Evolutionary conservation across 2,113 vertebrate genomes (phyloP), one percentile per base, ranked within the genome.

Genomic region (Oncorhynchus nerka): DNA sequence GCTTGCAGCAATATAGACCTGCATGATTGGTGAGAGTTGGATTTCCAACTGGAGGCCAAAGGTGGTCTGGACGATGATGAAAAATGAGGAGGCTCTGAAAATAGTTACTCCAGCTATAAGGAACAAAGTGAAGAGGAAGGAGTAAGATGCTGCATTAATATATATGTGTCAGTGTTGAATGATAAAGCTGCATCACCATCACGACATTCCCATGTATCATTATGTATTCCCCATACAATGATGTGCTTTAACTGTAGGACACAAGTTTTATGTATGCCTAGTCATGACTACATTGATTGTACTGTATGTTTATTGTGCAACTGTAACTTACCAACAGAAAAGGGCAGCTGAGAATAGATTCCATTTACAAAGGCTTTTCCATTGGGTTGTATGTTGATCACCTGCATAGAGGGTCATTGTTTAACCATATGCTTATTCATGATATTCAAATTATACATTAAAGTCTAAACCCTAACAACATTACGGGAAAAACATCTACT

Each of bases 1-100:
- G 81, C 90, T 89, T 76, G 94, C 75, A 4, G 59, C 79, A 73
- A 97, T 70, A 62, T 89, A 92, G 26, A 94, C 75, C 85, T 97
- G 96, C 95, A 97, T 93, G 28, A 92, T 0, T 0, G 97, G 96
- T 7, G 70, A 71, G 6, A 95, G 81, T 84, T 97, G 96, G 0
- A 95, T 76, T 79, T 92, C 90, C 75, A 97, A 3, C 78, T 92
- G 92, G 57, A 96, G 22, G 0, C 95, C 95, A 4, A 93, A 69
- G 19, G 81, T 86, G 0, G 93, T 93, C n/a, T 94, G 81, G 1
- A 95, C 76, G 15, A 95, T 70, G 51, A 95, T 7, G 90, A 93
- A 95, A 91, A 94, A 96, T 4, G 92, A 88, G 0, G 96, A 93
- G 0, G 94, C 95, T 45, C 59, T 91, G 90, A 96, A 94, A 48